Base-by-base conservation (phyloP, 2,113 vertebrate species). In the Callocephalon fimbriatum region DNA sequence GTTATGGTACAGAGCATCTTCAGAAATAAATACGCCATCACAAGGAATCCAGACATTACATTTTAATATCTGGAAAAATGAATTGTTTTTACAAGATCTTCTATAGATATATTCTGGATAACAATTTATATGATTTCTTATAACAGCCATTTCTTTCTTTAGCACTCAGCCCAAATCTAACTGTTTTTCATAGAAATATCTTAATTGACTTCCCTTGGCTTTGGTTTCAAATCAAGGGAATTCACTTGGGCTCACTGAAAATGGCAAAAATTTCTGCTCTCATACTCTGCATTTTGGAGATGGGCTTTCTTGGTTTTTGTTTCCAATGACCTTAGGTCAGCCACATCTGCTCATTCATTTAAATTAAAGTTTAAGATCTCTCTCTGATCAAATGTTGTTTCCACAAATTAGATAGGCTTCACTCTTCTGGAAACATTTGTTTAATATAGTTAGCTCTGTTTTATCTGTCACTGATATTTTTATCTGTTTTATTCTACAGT, bases 291-390 rank as follows among this genome's bases (percentile, higher is more conserved):
- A 37, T 94, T 98, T 92, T 75, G 38, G 65, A 93, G n/a, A 58
- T 31, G 56, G 61, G 2, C 0, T 65, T 31, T 85, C 75, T 59
- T 48, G 4, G 9, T 50, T 37, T 4, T 45, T 96, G 38, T 94
- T 97, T 97, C 72, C 76, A 78, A 37, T 82, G 61, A 93, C 86
- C 94, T 95, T 88, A 91, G 94, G 88, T 92, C 84, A 95, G 48
- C 17, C 68, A 90, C 75, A 96, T 93, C 95, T 98, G 93, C 86
- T 97, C 56, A 95, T 97, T 89, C 84, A 97, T 97, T 98, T 98
- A 97, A 97, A 97, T 97, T 86, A 92, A 98, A 95, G 61, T 92
- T 97, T 96, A 97, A 97, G 68, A 91, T 79, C 12, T 88, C 73
- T 82, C 22, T 87, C 54, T 96, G 48, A 96, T 96, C 90, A 95